Evolutionary conservation across 2,888 invertebrate genomes (phyloP), one percentile per base, ranked within the genome.

Genomic region (Eumacrocentrus americanus): DNA sequence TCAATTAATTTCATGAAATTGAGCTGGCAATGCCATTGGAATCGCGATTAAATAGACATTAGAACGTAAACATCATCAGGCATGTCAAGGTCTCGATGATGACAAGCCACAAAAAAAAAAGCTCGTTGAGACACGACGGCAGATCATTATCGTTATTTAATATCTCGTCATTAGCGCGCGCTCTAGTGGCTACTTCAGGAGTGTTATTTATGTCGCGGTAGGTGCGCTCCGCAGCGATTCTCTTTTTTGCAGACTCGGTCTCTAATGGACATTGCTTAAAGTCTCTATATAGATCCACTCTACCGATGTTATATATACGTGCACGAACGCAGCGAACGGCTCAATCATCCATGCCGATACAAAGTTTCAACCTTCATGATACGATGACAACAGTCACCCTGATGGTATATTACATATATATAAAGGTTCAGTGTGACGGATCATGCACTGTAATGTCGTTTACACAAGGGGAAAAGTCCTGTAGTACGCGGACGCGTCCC

Each of bases 121-220:
- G 53, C 16, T 4, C 25, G 16, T 16, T n/a, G 6, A 47, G 25
- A 18, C 37, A 74, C 74, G 67, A 62, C 58, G 58, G 66, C 63
- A 66, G 73, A 72, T 80, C 78, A 74, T 79, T 80, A 79, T 77
- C 74, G 79, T 80, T 78, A 78, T 79, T 80, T 79, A 79, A 80
- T 80, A 80, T 79, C 79, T 77, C 76, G 76, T 80, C 78, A 78
- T 80, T 79, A 80, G 77, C 75, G 77, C 74, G 73, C 69, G 74
- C 76, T n/a, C n/a, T 74, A 73, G 71, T 73, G 73, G 25, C n/a
- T 22, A 42, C 42, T 35, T 75, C 70, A 68, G 66, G 70, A 75
- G 73, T 70, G 76, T 78, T 78, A 74, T 79, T 79, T 79, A 80
- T 78, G 76, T 75, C 63, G 14, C 46, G 23, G 53, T 60, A 52